Percentiles rank a stretch among this genome's conserved stretches.
Conservation (phyloP, 1,140 invertebrate species). For the Danaus melanippus region DNA sequence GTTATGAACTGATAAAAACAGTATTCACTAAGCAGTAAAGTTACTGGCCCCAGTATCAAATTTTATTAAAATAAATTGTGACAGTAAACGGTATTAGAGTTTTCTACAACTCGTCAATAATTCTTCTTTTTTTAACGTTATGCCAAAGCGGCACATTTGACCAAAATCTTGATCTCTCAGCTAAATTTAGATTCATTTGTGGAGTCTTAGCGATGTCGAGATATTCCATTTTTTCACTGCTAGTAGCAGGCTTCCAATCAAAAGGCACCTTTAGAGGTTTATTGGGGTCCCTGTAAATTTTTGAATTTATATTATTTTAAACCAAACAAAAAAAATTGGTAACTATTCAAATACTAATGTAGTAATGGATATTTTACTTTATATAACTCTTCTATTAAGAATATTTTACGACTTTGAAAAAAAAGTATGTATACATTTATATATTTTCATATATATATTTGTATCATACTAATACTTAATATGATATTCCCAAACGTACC, state of each 20-base stretch:
- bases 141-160: conserved; percentile 44
- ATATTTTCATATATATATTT: too few relatives aligned
- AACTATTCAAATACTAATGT: too few relatives aligned
- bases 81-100: neutral
- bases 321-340: too few relatives aligned
- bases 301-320: too few relatives aligned
- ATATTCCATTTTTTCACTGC: conserved; percentile 36
- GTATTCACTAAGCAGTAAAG: too few relatives aligned
- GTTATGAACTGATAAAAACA: too few relatives aligned
- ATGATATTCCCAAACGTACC: conserved; percentile 30
- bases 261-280: conserved; percentile 34
- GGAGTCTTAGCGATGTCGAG: conserved; percentile 32
- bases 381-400: too few relatives aligned
- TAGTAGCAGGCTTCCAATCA: conserved; percentile 35
- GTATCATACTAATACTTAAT: too few relatives aligned
- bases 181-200: conserved; percentile 37
- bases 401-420: too few relatives aligned
- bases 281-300: conserved; percentile 43
- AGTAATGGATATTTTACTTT: too few relatives aligned
- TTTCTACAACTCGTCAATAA: conserved; percentile 37
- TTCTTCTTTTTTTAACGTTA: conserved; percentile 22
- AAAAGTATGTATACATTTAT: too few relatives aligned
- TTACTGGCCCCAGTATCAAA: conserved; percentile 6
- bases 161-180: conserved; percentile 36
- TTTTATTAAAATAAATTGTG: conserved; percentile 5